Percentiles rank a stretch among this genome's conserved stretches.
Conservation (phyloP, 2,113 vertebrate species). For the Catharus fuscescens region DNA sequence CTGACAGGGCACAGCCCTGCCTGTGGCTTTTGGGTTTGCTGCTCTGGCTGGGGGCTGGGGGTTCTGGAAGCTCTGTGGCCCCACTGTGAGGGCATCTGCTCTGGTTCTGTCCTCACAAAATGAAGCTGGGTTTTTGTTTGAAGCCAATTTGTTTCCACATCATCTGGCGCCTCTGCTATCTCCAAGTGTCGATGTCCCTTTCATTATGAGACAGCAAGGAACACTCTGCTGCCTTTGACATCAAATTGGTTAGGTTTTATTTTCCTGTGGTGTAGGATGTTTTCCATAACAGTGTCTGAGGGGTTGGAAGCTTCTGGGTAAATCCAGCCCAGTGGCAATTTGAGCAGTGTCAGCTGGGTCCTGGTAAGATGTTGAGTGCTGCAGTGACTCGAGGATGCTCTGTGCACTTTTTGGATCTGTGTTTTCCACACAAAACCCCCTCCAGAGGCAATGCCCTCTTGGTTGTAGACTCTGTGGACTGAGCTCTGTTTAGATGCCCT, state of each 20-base stretch:
- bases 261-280: background rate
- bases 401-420: background rate
- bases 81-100: background rate
- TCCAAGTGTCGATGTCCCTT: background rate
- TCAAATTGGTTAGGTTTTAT: background rate
- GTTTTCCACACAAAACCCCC: background rate
- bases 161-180: fast-evolving
- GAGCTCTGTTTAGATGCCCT: background rate
- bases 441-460: background rate
- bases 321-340: background rate
- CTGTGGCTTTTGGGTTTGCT: background rate
- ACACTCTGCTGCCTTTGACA: background rate
- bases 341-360: background rate
- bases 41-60: background rate
- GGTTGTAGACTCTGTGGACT: background rate
- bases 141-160: background rate
- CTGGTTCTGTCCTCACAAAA: background rate
- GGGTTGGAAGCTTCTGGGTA: background rate
- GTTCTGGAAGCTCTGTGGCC: background rate
- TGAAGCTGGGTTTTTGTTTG: background rate
- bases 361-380: background rate
- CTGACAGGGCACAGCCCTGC: fast-evolving
- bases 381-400: background rate
- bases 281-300: background rate
- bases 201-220: background rate